Evolutionary conservation across 2,113 vertebrate genomes (phyloP).

Genomic region (Dissostichus mawsoni): DNA sequence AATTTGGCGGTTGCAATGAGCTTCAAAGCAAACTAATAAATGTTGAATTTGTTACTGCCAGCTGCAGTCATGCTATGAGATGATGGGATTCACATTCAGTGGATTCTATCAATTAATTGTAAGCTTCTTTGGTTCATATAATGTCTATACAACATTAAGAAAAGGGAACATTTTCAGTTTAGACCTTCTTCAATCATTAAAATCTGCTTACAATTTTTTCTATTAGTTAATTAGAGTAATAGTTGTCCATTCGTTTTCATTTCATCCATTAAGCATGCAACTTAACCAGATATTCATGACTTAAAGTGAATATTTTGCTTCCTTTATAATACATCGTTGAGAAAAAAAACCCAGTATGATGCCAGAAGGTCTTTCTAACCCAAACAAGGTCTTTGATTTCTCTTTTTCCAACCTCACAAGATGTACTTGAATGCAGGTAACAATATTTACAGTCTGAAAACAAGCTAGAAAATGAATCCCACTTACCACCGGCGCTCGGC

Average conservation of each 20-base stretch:
- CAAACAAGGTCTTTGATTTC: not conserved
- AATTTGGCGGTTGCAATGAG: slow-evolving; percentile 7
- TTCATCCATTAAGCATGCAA: not conserved
- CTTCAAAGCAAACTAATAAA: slow-evolving; percentile 40
- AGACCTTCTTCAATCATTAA: too few species aligned
- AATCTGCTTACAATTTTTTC: not conserved
- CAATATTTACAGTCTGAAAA: slow-evolving; percentile 12
- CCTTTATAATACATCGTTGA: not conserved
- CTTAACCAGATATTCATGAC: not conserved
- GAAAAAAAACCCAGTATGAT: not conserved
- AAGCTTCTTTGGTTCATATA: slow-evolving; percentile 6
- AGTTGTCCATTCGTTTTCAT: not conserved
- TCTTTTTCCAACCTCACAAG: not conserved
- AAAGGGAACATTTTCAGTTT: not conserved
- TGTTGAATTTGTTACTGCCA: not conserved
- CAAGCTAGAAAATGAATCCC: slow-evolving; percentile 40
- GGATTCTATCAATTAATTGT: slow-evolving; percentile 31
- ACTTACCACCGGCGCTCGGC: slow-evolving; percentile 2
- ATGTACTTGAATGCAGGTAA: slow-evolving; percentile 1
- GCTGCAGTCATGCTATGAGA: not conserved
- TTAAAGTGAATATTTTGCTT: not conserved
- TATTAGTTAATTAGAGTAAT: not conserved
- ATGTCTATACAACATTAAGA: not conserved
- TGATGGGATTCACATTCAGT: slow-evolving; percentile 23
- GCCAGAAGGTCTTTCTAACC: not conserved